Evolutionary conservation across 2,113 vertebrate genomes (phyloP), one percentile per base, ranked within the genome.

Genomic region (Alouatta palliata): DNA sequence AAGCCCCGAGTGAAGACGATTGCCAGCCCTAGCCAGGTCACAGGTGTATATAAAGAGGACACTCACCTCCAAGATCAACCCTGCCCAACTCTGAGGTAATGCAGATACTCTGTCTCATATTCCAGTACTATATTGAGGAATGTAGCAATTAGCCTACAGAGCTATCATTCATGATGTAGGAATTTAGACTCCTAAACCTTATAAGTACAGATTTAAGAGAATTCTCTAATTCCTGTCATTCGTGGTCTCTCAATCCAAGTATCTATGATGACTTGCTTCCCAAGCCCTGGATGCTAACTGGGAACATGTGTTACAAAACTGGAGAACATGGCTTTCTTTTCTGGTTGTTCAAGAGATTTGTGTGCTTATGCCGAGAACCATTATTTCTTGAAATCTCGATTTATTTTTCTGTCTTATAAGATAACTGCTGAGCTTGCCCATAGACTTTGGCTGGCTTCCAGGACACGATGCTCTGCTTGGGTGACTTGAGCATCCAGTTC

Each of bases 101-200:
- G n/a, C 11, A 58, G 27, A 25, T 61, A 25, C 9, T 45, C 11
- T 73, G 6, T 30, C 8, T 68, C 43, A 3, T 27, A 71, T 49
- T 52, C 35, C 7, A 43, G 13, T 1, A 2, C 8, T 25, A 2
- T 21, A 56, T 23, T 2, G 30, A 79, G 25, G 35, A 5, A 21
- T 0, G 0, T 80, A 16, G n/a, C 7, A 7, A 54, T 27, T 1
- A 64, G 20, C 25, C 43, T 54, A 16, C 8, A 37, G 13, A 3
- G 6, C 32, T 61, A 16, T 14, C n/a, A 52, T 25, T 71, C 37
- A 17, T 16, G 19, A 61, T 91, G 21, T 85, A 68, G 40, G n/a
- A 88, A 32, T 68, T 77, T 54, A 45, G 8, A 32, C 5, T 85
- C 8, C 17, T 58, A 32, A 35, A 14, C 23, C 8, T 17, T 27